These are phyloP conservation scores for Carlito syrichta DNA, from an alignment of 2,113 vertebrate genomes.

Conservation along the genomic window DNA sequence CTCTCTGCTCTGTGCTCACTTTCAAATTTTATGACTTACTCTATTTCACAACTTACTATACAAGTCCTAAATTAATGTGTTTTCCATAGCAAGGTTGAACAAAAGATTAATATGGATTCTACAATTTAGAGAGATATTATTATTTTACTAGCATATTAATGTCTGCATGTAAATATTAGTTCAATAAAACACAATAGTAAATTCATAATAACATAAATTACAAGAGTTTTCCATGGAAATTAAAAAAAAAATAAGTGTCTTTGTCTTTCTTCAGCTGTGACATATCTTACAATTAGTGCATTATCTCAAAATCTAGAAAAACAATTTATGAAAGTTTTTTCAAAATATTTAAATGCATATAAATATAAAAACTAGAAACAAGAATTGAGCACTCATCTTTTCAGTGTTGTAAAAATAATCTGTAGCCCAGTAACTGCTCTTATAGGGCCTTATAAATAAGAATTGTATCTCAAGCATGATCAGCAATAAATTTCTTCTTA, in stretches of 20 bases:
- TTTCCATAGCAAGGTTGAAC: slow-evolving; percentile 66
- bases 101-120: slow-evolving; percentile 65
- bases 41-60: neutral
- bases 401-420: neutral
- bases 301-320: neutral
- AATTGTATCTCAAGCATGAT: neutral
- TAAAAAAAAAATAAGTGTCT: slow-evolving; percentile 44
- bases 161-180: slow-evolving; percentile 64
- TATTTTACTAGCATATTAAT: slow-evolving; percentile 61
- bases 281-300: neutral
- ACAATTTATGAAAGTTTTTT: neutral
- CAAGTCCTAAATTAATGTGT: slow-evolving; percentile 60
- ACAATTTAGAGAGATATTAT: slow-evolving; percentile 73
- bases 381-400: neutral
- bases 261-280: slow-evolving; percentile 10
- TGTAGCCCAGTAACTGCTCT: neutral
- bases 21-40: slow-evolving; percentile 71
- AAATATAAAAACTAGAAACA: neutral
- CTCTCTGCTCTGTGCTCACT: slow-evolving; percentile 39
- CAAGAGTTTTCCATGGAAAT: slow-evolving; percentile 53
- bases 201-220: slow-evolving; percentile 53
- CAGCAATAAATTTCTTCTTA: neutral
- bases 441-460: neutral
- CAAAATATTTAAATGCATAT: neutral
- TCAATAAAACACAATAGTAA: slow-evolving; percentile 70